Conservation (phyloP, 2,797 vertebrate genomes). For the Podarcis siculus region DNA sequence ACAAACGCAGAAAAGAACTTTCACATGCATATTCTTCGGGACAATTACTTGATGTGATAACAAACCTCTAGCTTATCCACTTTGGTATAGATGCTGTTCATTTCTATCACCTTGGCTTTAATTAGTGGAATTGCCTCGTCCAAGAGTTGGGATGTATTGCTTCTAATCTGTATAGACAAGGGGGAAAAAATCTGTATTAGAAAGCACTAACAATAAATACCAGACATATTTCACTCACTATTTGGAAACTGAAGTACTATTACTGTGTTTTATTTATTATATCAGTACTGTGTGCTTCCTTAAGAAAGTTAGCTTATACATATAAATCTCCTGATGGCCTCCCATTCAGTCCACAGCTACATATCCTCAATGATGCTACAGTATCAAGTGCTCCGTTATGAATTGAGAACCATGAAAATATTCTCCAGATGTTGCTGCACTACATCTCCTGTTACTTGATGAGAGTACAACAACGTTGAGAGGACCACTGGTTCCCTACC, state of each 20-base stretch:
- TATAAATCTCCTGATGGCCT: not conserved
- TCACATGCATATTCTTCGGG: not conserved
- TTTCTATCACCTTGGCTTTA: conserved; percentile 64
- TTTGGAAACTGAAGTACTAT: conserved; percentile 17
- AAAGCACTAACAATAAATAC: conserved; percentile 5
- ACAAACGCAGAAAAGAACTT: not conserved
- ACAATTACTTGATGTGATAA: conserved; percentile 31
- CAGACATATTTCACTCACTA: not conserved
- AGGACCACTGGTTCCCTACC: not conserved
- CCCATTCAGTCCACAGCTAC: not conserved
- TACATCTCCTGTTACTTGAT: too few species aligned
- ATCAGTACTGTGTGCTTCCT: not conserved
- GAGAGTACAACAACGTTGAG: not conserved
- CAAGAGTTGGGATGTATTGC: conserved; percentile 65
- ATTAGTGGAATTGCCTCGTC: conserved; percentile 62
- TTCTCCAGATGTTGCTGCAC: too few species aligned
- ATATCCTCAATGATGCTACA: not conserved
- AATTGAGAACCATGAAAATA: not conserved
- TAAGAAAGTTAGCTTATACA: not conserved
- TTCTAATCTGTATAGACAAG: conserved; percentile 67
- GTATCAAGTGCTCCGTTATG: not conserved
- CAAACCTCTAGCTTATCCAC: conserved; percentile 73
- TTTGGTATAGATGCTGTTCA: conserved; percentile 65
- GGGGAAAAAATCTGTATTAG: not conserved
- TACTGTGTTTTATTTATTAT: not conserved